A percentile compares a stretch with the other conserved stretches of the same genome.
Conservation (phyloP, 2,113 vertebrate species). For the Stercorarius parasiticus region DNA sequence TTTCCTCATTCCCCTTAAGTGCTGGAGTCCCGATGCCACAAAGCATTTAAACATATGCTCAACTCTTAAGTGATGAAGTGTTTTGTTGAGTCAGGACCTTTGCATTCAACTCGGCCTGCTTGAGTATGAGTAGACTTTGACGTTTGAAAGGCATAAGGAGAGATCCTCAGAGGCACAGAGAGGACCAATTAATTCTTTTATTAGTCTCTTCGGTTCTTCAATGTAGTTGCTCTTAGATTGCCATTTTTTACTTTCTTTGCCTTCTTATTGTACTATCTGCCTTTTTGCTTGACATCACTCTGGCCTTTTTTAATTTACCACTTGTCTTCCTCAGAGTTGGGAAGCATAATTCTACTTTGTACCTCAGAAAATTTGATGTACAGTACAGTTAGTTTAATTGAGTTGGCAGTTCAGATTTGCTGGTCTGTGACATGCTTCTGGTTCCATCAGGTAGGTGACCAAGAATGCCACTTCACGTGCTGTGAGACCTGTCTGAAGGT, state of each 20-base stretch:
- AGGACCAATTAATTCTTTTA: not conserved
- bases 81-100: conserved; percentile 6
- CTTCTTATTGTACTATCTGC: not conserved
- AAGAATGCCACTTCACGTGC: not conserved
- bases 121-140: not conserved
- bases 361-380: not conserved
- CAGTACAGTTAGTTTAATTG: not conserved
- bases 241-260: not conserved
- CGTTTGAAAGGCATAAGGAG: not conserved
- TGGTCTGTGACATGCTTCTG: not conserved
- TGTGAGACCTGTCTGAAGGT: not conserved
- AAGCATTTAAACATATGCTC: not conserved
- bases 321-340: not conserved
- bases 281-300: not conserved
- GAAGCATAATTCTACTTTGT: not conserved
- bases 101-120: not conserved
- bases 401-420: not conserved
- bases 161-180: not conserved
- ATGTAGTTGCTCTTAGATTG: not conserved
- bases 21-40: not conserved
- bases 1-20: not conserved
- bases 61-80: not conserved
- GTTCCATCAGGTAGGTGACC: not conserved
- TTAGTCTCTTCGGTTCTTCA: not conserved
- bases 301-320: not conserved